These are phyloP conservation scores for Ammodramus savannarum DNA, from an alignment of 2,113 vertebrate species.

Conservation along the genomic window DNA sequence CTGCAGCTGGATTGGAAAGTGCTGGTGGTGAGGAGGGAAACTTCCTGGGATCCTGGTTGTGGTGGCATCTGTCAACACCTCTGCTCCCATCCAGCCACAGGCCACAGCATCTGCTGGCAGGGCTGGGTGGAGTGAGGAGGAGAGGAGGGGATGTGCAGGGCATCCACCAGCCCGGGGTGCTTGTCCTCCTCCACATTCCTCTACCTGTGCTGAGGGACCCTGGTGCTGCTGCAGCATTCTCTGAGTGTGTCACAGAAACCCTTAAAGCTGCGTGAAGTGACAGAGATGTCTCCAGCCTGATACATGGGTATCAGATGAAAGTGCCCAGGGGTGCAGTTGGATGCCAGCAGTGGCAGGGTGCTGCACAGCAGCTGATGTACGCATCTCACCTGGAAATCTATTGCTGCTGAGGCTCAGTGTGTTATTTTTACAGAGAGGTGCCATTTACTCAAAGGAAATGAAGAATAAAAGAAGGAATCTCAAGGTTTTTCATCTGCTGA, in stretches of 20 bases:
- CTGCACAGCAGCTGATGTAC: background rate
- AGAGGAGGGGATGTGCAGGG: background rate
- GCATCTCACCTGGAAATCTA: background rate
- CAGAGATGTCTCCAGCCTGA: background rate
- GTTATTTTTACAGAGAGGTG: background rate
- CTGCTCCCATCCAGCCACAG: background rate
- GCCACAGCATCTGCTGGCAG: background rate
- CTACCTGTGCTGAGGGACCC: accelerated
- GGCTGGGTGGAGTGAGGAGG: accelerated
- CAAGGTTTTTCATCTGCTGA: background rate
- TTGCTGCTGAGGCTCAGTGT: background rate
- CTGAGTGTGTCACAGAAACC: background rate
- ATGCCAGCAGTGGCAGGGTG: background rate
- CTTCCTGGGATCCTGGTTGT: background rate
- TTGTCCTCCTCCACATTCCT: background rate
- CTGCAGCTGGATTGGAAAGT: background rate
- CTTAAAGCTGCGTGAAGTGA: background rate
- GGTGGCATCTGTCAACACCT: accelerated
- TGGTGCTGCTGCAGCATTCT: background rate
- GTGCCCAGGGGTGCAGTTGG: background rate
- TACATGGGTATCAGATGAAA: background rate
- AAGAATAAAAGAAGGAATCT: background rate
- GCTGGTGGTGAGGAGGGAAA: background rate
- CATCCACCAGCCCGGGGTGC: accelerated
- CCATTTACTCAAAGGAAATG: background rate